Evolutionary conservation across 2,797 vertebrate genomes (phyloP), one percentile per base, ranked within the genome.

Genomic region (Argentina silus): DNA sequence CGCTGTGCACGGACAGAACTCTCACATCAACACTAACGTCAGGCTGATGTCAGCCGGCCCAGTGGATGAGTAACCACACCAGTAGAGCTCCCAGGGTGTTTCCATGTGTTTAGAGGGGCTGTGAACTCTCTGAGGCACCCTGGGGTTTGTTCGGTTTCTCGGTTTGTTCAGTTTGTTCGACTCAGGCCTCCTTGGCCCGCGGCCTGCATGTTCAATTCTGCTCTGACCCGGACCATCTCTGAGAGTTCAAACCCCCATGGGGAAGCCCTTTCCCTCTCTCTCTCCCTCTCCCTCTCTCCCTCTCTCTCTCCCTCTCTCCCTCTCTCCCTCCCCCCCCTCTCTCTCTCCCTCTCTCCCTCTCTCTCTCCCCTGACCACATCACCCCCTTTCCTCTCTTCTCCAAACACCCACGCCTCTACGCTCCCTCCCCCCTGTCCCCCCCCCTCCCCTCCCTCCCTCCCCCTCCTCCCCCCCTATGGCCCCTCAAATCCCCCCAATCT

Each of bases 1-100:
- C 6, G 47, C 19, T 21, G 43, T 8, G 17, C 66, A 36, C 48
- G 47, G 7, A 51, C 27, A 55, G 27, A 2, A 36, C 27, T 36
- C 66, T 42, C 66, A 43, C 50, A 68, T 42, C 50, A 36, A 14
- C 50, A 15, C 47, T 51, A 50, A 67, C 65, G 23, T 67, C 21
- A 53, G 21, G n/a, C 50, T 68, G 66, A 68, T 68, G 66, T 68
- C 66, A 68, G 50, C 27, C 63, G 15, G 15, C 17, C 63, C n/a
- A 10, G n/a, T 7, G 42, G 66, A 68, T 55, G 62, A 65, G 43
- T 65, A 65, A 45, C 62, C 43, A 17, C 43, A 45, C 43, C 43
- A 65, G 62, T 43, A 11, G 62, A 19, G 62, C 66, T 68, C 66
- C 27, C 27, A 47, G 57, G 17, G 69, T 36, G 57, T 14, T 36